Base-by-base conservation (phyloP, 2,113 vertebrate species). In the Gymnogyps californianus region DNA sequence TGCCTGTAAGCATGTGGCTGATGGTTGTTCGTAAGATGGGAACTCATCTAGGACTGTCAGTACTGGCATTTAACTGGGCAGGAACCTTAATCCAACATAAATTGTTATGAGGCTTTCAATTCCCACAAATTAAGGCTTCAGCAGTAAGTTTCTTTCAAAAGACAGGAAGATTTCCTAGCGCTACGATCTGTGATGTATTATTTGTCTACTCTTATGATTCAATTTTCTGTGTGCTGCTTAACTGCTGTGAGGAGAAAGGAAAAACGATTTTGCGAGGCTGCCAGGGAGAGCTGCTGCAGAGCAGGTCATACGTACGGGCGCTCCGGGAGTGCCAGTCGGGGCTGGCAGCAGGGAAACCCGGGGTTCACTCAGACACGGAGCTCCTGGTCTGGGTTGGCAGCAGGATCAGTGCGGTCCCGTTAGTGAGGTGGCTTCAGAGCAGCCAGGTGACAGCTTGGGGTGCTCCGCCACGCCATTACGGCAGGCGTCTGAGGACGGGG, bases 71-170 rank as follows among this genome's bases (percentile, higher is more conserved):
- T 96, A 92, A 49, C 89, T 82, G 89, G 87, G 86, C 69, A 96
- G 96, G 72, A 95, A 12, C 92, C 69, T 82, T 96, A 93, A 96
- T 96, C 92, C 86, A 95, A 91, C 28, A 1, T 49, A 94, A 96
- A 94, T 95, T 97, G 95, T 95, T 95, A 93, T 57, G 90, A 94
- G 81, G 67, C 65, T 95, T 95, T 87, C 94, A 89, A 51, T 95
- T 95, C 80, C 77, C 91, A 79, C 81, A 94, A 97, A 97, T 94
- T 95, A 97, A 91, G 86, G 89, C 83, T 93, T 93, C 72, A 71
- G 80, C 92, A 85, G 61, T 76, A 72, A 85, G 91, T 93, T 90
- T 61, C 85, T 92, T 95, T 93, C 44, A 92, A 64, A 91, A 71
- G 84, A 42, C 81, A 74, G 94, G 81, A 95, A 79, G 81, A 79